Evolutionary conservation across 2,113 vertebrate genomes (phyloP).

Genomic region (Daboia siamensis): DNA sequence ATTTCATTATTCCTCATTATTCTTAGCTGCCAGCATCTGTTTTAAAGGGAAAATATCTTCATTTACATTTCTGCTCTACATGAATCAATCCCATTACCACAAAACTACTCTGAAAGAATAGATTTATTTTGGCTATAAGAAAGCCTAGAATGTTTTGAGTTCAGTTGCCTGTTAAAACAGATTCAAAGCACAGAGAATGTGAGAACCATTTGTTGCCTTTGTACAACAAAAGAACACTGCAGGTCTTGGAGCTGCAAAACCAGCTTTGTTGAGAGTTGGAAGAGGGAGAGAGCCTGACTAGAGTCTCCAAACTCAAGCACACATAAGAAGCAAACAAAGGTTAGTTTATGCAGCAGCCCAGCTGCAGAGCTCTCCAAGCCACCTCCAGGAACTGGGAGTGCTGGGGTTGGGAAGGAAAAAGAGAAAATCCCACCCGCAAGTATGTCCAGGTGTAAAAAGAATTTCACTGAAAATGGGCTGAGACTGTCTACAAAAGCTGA

Average conservation of each 20-base stretch:
- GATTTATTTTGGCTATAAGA: not conserved
- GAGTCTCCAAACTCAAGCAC: not conserved
- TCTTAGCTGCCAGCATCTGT: not conserved
- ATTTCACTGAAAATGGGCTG: not conserved
- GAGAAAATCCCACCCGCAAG: not conserved
- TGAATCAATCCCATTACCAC: not conserved
- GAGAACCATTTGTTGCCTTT: not conserved
- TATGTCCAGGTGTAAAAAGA: not conserved
- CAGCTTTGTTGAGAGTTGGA: not conserved
- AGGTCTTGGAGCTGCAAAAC: not conserved
- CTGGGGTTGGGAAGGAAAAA: not conserved
- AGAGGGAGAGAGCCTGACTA: not conserved
- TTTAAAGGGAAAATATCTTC: not conserved
- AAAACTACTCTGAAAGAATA: not conserved
- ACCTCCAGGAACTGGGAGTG: not conserved
- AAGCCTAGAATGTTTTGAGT: not conserved
- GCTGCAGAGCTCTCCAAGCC: not conserved
- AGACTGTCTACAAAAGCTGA: not conserved
- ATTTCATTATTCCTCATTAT: not conserved
- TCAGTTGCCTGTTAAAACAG: not conserved
- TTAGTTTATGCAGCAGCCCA: not conserved
- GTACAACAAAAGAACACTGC: not conserved
- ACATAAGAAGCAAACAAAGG: not conserved
- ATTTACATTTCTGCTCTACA: not conserved
- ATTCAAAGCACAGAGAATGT: not conserved